phyloP scores from a whole-genome alignment of 2,888 invertebrate species.

The Orthosia gothica region DNA sequence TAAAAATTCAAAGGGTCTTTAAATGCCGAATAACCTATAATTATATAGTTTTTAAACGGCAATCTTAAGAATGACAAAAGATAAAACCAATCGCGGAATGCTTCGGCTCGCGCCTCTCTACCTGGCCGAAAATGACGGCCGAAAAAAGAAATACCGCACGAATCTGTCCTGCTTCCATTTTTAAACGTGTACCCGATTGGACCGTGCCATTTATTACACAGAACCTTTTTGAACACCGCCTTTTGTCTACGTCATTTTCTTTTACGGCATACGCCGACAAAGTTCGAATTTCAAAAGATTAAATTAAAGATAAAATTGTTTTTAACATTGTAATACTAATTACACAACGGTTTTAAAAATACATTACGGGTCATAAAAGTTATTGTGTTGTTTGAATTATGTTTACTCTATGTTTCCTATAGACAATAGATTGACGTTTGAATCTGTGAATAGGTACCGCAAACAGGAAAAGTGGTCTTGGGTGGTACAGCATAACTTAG shows the following conservation, averaged over 20 bases:
- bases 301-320: conserved; percentile 54
- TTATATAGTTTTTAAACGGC: conserved; percentile 72
- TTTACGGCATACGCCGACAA: conserved; percentile 77
- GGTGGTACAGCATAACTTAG: conserved; percentile 29
- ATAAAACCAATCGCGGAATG: conserved; percentile 63
- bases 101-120: conserved; percentile 77
- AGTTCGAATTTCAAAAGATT: conserved; percentile 58
- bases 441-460: conserved; percentile 59
- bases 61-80: conserved; percentile 72
- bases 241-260: conserved; percentile 77
- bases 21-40: conserved; percentile 67
- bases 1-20: conserved; percentile 49
- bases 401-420: conserved; percentile 48
- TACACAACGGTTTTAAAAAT: conserved; percentile 59
- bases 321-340: conserved; percentile 55
- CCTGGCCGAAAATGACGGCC: conserved; percentile 72
- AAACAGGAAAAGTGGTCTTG: conserved; percentile 43
- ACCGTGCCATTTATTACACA: conserved; percentile 82
- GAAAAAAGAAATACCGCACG: conserved; percentile 75
- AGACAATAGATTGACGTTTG: conserved; percentile 50
- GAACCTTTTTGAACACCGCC: conserved; percentile 72
- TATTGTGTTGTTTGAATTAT: conserved; percentile 39
- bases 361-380: conserved; percentile 60
- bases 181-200: conserved; percentile 74
- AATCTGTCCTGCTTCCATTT: conserved; percentile 69